Evolutionary conservation across 2,888 invertebrate species (phyloP), one percentile per base, ranked within the genome.

Genomic region (Troides aeacus): DNA sequence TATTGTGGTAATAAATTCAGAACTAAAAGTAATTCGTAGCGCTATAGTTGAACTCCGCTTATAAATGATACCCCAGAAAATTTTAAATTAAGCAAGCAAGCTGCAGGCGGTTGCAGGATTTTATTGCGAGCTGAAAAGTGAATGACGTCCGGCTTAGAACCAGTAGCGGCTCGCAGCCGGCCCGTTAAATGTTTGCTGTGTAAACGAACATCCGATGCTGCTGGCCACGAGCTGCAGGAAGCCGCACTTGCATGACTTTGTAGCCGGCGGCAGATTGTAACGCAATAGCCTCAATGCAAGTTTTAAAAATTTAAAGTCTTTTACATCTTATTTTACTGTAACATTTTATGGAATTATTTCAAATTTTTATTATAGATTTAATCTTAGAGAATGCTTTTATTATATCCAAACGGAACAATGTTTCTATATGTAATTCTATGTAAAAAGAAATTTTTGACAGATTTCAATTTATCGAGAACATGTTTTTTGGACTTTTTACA

Each of bases 121-220:
- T 64, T 69, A 69, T 69, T 69, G 61, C 64, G 57, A 69, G 57
- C 57, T 69, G 61, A 62, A 65, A 69, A 69, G 64, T 69, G 60
- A 69, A 69, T 64, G 56, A 42, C 57, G n/a, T 57, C 57, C 23
- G 21, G 64, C 61, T 65, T 61, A 69, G 69, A 69, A 66, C 10
- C 62, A 62, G 66, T 39, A 36, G 58, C 46, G 50, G 59, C 36
- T 59, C n/a, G 24, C 36, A 62, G 36, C 50, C 58, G 42, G 63
- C 50, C 58, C 59, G 46, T 70, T 63, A 58, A 66, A 70, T 70
- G 65, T 70, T 70, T 66, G 59, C 66, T 62, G 42, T 62, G 63
- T 66, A 66, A 39, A 39, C 50, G 53, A 59, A 63, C 66, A 39
- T 70, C 59, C 39, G 63, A 66, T 59, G 57, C 36, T 39, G 30